Conservation (phyloP, 2,797 vertebrate species). For the Spinus olivaceus region DNA sequence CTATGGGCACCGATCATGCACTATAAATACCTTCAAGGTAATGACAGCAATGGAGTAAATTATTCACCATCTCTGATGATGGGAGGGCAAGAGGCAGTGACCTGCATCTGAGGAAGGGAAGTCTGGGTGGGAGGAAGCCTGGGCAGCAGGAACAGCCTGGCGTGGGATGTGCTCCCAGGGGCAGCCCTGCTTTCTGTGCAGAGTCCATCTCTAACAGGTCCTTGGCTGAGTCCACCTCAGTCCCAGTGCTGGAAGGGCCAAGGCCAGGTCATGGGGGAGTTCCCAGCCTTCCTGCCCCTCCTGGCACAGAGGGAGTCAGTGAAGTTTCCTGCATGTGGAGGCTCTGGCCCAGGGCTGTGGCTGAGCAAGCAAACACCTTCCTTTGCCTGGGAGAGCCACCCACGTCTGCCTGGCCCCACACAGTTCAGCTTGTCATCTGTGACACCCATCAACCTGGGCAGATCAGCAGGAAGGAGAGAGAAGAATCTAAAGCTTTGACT, state of each 20-base stretch:
- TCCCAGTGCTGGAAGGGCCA: neutral
- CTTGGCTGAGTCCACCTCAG: fast-evolving
- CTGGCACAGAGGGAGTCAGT: fast-evolving
- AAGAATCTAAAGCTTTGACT: neutral
- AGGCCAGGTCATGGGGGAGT: neutral
- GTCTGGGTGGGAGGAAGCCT: neutral
- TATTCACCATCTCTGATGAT: conserved; percentile 65
- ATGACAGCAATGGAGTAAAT: conserved; percentile 72
- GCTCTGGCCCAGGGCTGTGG: neutral
- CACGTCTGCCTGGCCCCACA: neutral
- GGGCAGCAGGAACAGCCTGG: neutral
- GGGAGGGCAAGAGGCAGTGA: conserved; percentile 69
- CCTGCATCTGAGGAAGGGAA: conserved; percentile 68
- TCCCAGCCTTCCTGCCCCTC: neutral
- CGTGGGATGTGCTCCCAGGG: neutral
- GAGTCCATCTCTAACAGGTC: fast-evolving
- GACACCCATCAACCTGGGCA: neutral
- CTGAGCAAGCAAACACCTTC: neutral
- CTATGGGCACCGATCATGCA: neutral
- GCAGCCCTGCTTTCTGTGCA: neutral
- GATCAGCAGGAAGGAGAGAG: neutral
- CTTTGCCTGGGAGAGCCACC: neutral
- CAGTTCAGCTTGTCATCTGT: neutral
- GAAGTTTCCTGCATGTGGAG: neutral
- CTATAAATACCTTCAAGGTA: conserved; percentile 75